Evolutionary conservation across 37 sponge, comb jelly and placozoan genomes (phyloP), one percentile per base, ranked within the genome.

Genomic region (Axinella damicornis): DNA sequence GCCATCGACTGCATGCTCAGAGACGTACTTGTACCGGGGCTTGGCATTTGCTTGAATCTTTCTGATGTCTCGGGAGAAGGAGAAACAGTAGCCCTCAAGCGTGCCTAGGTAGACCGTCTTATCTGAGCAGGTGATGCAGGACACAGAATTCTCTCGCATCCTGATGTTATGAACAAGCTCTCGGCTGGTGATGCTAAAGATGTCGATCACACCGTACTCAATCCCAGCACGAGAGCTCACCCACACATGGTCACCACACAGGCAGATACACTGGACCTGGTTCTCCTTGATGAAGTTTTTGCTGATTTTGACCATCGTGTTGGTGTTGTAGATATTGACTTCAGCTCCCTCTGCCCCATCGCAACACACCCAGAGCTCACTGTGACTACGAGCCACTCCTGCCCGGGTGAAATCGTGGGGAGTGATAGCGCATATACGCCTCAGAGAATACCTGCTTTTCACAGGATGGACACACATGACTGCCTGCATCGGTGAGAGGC

Each of bases 291-390:
- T 62, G 31, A 40, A 60, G 39, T 53, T 87, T 24, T 73, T 72
- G 37, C 46, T 78, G 21, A 73, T 22, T 24, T 72, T 75, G 32
- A 52, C 69, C 88, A 92, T 92, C 12, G 73, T 87, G 66, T 78
- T 71, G n/a, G 75, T 76, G 32, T 71, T 78, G 73, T 65, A 92
- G 17, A 92, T 78, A 65, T 34, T 87, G 59, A 92, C 34, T 61
- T 87, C 92, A 20, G 79, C 66, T 6, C 92, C 92, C 36, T 73
- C 74, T 21, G 32, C 73, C 20, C 77, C 83, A 83, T 92, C 84
- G 61, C 88, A 87, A 53, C 88, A 87, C 40, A 92, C 71, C 92
- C 92, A 92, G 41, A 92, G 52, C 74, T 92, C 92, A 54, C 34
- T 78, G 15, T 79, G 37, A 16, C 21, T 53, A 11, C 38, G 65